Percentiles rank a stretch among this genome's conserved stretches.
phyloP scores from a whole-genome alignment of 2,888 invertebrate genomes.

The Apamea anceps region DNA sequence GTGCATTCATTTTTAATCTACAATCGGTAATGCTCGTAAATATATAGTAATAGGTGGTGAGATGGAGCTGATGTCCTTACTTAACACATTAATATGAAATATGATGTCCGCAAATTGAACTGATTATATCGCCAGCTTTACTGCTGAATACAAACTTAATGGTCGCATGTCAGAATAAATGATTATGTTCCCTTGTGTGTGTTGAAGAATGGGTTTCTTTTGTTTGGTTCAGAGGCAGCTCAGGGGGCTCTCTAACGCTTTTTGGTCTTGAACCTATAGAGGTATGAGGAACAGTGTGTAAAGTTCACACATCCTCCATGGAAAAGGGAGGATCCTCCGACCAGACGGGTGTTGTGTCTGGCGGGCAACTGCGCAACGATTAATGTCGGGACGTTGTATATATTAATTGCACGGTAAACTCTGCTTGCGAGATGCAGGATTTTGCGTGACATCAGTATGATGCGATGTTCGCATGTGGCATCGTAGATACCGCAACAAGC shows the following conservation, averaged over 20 bases:
- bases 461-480: too few relatives aligned
- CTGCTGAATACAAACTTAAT: constrained; percentile 38
- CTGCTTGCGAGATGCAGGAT: too few relatives aligned
- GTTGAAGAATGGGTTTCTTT: constrained; percentile 26
- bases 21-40: constrained; percentile 68
- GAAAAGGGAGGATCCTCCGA: too few relatives aligned
- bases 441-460: too few relatives aligned
- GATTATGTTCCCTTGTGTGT: constrained; percentile 44
- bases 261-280: too few relatives aligned
- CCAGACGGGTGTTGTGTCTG: too few relatives aligned
- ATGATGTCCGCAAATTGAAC: constrained; percentile 65
- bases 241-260: background rate
- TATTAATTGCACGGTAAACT: too few relatives aligned
- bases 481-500: too few relatives aligned
- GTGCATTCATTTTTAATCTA: constrained; percentile 69
- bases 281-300: too few relatives aligned
- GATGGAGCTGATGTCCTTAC: constrained; percentile 72
- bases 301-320: too few relatives aligned
- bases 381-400: too few relatives aligned
- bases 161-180: constrained; percentile 54
- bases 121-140: constrained; percentile 62
- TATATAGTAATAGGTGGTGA: constrained; percentile 60
- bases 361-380: too few relatives aligned
- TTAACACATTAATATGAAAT: constrained; percentile 70
- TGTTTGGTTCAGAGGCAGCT: constrained; percentile 15